These are phyloP conservation scores for Margaritifera margaritifera DNA, from an alignment of 2,888 invertebrate species.

Conservation along the genomic window DNA sequence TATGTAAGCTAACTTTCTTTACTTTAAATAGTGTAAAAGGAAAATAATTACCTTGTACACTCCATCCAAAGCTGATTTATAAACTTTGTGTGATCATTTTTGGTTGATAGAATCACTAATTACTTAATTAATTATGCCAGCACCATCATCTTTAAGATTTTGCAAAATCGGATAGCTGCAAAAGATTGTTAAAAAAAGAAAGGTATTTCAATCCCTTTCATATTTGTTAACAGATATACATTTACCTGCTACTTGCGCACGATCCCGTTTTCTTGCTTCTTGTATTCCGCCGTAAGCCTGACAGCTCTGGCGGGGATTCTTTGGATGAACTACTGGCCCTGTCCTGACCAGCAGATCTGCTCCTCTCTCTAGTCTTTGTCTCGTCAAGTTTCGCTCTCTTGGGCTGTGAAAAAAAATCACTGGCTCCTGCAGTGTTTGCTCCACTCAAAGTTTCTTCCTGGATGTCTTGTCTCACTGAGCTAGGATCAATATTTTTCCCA, in stretches of 20 bases:
- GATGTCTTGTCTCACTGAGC: conserved; percentile 23
- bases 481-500: conserved; percentile 22
- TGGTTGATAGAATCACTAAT: neutral
- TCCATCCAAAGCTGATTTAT: too few species aligned
- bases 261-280: conserved; percentile 77
- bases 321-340: conserved; percentile 26
- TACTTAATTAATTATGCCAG: neutral
- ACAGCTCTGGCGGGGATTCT: conserved; percentile 45
- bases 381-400: conserved; percentile 32
- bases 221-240: neutral
- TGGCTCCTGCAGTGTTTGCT: conserved; percentile 15
- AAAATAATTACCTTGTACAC: too few species aligned
- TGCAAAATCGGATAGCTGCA: too few species aligned
- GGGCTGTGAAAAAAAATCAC: conserved; percentile 22
- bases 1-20: too few species aligned
- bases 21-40: too few species aligned
- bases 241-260: conserved; percentile 78
- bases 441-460: conserved; percentile 25
- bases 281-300: conserved; percentile 54
- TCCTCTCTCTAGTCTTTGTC: neutral
- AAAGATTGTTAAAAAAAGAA: too few species aligned
- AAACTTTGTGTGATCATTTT: neutral
- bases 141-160: neutral
- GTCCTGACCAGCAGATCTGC: neutral
- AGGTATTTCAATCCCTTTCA: too few species aligned